phyloP scores from a whole-genome alignment of 2,888 invertebrate genomes.

The Dicycla oo region DNA sequence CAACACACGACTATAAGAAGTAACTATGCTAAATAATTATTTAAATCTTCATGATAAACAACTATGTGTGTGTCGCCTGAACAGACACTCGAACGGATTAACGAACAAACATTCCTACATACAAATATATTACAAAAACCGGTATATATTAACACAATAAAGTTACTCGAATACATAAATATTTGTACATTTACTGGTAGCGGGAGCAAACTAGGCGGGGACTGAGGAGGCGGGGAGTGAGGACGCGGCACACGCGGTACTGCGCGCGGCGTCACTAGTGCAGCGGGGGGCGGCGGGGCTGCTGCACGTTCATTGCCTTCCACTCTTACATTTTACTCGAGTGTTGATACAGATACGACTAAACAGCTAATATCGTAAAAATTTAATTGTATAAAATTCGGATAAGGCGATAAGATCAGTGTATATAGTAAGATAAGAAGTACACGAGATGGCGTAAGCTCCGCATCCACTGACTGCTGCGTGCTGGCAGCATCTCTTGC shows the following conservation, averaged over 20 bases:
- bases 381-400: slow-evolving; percentile 78
- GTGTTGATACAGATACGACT: slow-evolving; percentile 59
- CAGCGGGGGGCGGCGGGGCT: too few relatives aligned
- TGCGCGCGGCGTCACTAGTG: too few relatives aligned
- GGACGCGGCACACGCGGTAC: slow-evolving; percentile 5
- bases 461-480: slow-evolving; percentile 21
- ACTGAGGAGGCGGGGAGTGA: slow-evolving; percentile 36
- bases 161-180: slow-evolving; percentile 66
- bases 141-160: slow-evolving; percentile 68
- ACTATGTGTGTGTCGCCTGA: slow-evolving; percentile 55
- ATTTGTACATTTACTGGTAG: slow-evolving; percentile 73
- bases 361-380: slow-evolving; percentile 71
- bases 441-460: slow-evolving; percentile 38
- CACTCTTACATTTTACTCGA: slow-evolving; percentile 48
- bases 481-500: background rate
- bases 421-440: slow-evolving; percentile 62
- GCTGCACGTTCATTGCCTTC: slow-evolving; percentile 32
- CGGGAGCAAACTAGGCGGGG: slow-evolving; percentile 47
- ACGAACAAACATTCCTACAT: slow-evolving; percentile 69
- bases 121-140: slow-evolving; percentile 50
- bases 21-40: slow-evolving; percentile 68
- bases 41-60: slow-evolving; percentile 64
- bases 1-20: slow-evolving; percentile 71
- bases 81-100: slow-evolving; percentile 58
- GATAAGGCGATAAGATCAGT: slow-evolving; percentile 81